Evolutionary conservation across 2,113 vertebrate species (phyloP).

Genomic region (Hypocryptadius cinnamomeus): DNA sequence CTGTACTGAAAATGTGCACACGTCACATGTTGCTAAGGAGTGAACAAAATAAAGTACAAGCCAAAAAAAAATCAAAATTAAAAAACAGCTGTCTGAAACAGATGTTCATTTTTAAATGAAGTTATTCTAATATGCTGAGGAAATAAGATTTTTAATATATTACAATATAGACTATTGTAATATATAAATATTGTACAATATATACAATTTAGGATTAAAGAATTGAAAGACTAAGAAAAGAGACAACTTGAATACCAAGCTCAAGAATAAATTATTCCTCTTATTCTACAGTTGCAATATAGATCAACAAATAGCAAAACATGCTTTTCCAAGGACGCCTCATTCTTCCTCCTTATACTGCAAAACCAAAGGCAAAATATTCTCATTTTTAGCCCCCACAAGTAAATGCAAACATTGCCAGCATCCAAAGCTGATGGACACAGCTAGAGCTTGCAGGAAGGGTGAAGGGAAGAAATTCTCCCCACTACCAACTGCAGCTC

Average conservation of each 20-base stretch:
- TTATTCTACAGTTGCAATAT: neutral
- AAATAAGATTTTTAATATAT: neutral
- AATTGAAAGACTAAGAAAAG: neutral
- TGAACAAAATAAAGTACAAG: neutral
- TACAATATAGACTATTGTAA: neutral
- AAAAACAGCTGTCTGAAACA: neutral
- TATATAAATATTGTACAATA: neutral
- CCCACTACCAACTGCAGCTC: neutral
- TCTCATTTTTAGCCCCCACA: neutral
- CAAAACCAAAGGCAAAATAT: neutral
- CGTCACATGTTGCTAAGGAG: neutral
- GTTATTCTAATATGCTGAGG: neutral
- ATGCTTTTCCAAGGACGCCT: neutral
- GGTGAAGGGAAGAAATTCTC: neutral
- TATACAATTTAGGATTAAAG: neutral
- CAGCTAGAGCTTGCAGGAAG: neutral
- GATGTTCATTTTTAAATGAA: neutral
- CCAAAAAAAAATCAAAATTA: neutral
- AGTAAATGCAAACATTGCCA: neutral
- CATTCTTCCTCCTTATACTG: neutral
- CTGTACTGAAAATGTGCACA: neutral
- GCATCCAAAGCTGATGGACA: neutral
- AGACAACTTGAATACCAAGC: neutral
- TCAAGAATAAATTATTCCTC: neutral
- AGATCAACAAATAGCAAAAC: neutral